Base-by-base conservation (phyloP, 2,113 vertebrate genomes). In the Corapipo altera region DNA sequence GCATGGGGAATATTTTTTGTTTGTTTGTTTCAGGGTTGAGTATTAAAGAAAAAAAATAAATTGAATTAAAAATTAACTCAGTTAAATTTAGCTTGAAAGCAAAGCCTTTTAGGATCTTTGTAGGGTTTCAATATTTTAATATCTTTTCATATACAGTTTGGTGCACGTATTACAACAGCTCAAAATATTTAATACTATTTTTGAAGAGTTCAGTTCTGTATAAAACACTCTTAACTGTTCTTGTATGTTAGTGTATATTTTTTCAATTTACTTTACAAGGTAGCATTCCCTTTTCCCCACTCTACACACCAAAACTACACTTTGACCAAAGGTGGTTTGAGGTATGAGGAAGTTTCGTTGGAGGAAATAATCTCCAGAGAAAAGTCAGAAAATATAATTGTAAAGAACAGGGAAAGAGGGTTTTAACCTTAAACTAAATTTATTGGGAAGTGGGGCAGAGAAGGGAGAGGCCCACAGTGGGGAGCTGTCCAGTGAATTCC, bases 221-320 rank as follows among this genome's bases (percentile, higher is more conserved):
- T 9, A 55, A 83, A 82, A 51, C 30, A 32, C 43, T 69, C 21
- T 57, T 44, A 65, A 22, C 35, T 52, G 5, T 20, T 67, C 20
- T 39, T 28, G 15, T 39, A 14, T 0, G 0, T 30, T 28, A 23
- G 8, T 2, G 28, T 18, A 41, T 11, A 19, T 8, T 28, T 89
- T 67, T 27, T 65, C 5, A 18, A 14, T 48, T 66, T 11, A 37
- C 5, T 79, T 79, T 6, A 11, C 12, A 64, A 30, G 0, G 9
- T 2, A 37, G 19, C 8, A 41, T 59, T 64, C 7, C 20, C 11
- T 32, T 65, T 43, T 5, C 17, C 26, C 6, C 5, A 54, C 12
- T 4, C 22, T 6, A 22, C 1, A 37, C 9, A 54, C 23, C 21
- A 12, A 73, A 86, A 65, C 5, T 15, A 17, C 8, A 21, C 18